Percentiles rank a stretch among this genome's conserved stretches.
Conservation (phyloP, 1,140 invertebrate species). For the Sitodiplosis mosellana region DNA sequence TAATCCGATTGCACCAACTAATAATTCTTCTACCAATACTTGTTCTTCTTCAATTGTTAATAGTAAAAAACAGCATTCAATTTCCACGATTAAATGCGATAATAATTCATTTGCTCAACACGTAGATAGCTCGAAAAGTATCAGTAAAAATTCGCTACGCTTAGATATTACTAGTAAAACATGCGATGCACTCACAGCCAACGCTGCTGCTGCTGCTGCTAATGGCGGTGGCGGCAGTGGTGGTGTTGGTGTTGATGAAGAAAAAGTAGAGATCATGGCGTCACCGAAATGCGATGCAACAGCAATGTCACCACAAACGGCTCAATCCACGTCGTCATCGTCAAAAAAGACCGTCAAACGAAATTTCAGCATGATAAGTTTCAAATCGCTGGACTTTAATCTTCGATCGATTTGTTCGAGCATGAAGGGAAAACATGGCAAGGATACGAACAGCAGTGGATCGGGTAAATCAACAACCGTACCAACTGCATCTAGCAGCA, state of each 20-base stretch:
- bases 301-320: neutral
- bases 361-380: conserved; percentile 16
- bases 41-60: neutral
- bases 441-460: neutral
- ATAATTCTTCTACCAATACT: neutral
- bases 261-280: neutral
- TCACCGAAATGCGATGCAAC: no score
- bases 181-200: neutral
- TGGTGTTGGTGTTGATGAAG: neutral
- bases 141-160: neutral
- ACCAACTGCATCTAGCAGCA: neutral
- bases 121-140: conserved; percentile 4
- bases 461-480: neutral
- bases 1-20: neutral
- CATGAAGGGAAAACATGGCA: conserved; percentile 5
- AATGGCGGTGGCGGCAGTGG: neutral
- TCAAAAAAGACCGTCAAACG: conserved; percentile 3
- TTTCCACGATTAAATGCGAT: no score
- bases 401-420: conserved; percentile 21
- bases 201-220: neutral
- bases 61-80: neutral
- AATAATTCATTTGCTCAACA: neutral
- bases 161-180: neutral
- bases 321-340: no score
- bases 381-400: conserved; percentile 22